These are phyloP conservation scores for Dynastes tityus DNA, from an alignment of 2,888 invertebrate species.

Conservation along the genomic window DNA sequence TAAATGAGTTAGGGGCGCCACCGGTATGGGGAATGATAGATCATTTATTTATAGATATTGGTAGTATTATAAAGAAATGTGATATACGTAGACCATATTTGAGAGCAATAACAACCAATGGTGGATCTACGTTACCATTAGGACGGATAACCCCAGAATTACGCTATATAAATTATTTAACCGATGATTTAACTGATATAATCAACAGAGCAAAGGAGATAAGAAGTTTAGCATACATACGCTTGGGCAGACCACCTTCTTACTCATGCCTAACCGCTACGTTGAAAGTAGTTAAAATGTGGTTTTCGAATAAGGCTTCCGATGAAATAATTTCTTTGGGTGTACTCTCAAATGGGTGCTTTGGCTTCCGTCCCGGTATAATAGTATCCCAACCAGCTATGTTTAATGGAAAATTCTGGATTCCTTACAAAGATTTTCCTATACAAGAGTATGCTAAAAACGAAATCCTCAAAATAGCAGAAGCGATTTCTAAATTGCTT, in stretches of 20 bases:
- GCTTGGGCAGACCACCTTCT: conserved; percentile 60
- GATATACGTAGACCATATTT: conserved; percentile 72
- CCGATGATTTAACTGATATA: conserved; percentile 61
- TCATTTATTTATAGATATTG: conserved; percentile 74
- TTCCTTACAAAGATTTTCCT: conserved; percentile 65
- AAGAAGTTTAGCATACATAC: conserved; percentile 46
- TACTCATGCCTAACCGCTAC: conserved; percentile 68
- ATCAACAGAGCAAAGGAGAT: conserved; percentile 38
- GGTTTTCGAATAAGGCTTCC: conserved; percentile 69
- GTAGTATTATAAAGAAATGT: conserved; percentile 73
- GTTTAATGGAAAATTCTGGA: conserved; percentile 70
- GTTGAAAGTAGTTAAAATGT: conserved; percentile 71
- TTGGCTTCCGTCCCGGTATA: conserved; percentile 73
- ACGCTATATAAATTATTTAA: conserved; percentile 73
- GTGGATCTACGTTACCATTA: conserved; percentile 72
- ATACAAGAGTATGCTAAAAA: conserved; percentile 52
- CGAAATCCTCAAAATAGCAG: conserved; percentile 51
- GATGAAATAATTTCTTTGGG: conserved; percentile 73
- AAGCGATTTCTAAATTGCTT: background rate
- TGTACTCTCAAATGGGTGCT: conserved; percentile 73
- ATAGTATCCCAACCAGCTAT: conserved; percentile 75
- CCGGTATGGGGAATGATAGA: conserved; percentile 79
- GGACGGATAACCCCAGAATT: conserved; percentile 73
- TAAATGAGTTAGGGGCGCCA: conserved; percentile 73
- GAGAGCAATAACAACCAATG: conserved; percentile 71